Base-by-base conservation (phyloP, 2,797 vertebrate species). In the Melanotaenia boesemani region DNA sequence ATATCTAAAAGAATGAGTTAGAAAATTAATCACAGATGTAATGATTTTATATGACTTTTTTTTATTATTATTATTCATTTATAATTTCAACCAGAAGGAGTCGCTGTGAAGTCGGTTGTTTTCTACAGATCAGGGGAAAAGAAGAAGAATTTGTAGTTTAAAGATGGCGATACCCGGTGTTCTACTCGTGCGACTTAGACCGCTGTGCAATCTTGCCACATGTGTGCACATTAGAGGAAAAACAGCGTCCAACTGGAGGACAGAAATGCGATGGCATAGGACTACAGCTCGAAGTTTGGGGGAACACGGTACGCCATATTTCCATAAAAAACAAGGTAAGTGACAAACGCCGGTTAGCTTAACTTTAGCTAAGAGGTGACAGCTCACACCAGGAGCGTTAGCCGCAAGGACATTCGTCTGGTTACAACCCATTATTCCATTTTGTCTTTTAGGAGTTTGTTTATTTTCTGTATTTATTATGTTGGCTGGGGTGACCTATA, bases 111-210 rank as follows among this genome's bases (percentile, higher is more conserved):
- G 1, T 30, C 0, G 0, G 0, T 3, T 8, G 18, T 36, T 11
- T 13, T 6, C 16, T 6, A 34, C 2, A 2, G 5, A 1, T 7
- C 13, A 11, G 6, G 4, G 4, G n/a, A 44, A 46, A 20, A 72
- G 78, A 85, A 85, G 83, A 89, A 84, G 78, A 84, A 37, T 4
- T 66, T 73, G 41, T 67, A 77, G 44, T 84, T 89, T 66, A 83
- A 93, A 93, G 68, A 95, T 95, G 95, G 94, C 95, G 92, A 70
- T 84, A 50, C 81, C 83, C 89, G 76, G 91, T 41, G 41, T 26
- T 1, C 70, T 80, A 70, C 90, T 94, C 92, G 74, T 95, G 94
- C 79, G 87, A 0, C 46, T 93, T 0, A 83, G 86, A 80, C 65
- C 73, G 7, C 32, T 94, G 26, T 86, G 55, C 50, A 87, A 82